Conservation (phyloP, 2,113 vertebrate genomes). For the Microcebus griseorufus region DNA sequence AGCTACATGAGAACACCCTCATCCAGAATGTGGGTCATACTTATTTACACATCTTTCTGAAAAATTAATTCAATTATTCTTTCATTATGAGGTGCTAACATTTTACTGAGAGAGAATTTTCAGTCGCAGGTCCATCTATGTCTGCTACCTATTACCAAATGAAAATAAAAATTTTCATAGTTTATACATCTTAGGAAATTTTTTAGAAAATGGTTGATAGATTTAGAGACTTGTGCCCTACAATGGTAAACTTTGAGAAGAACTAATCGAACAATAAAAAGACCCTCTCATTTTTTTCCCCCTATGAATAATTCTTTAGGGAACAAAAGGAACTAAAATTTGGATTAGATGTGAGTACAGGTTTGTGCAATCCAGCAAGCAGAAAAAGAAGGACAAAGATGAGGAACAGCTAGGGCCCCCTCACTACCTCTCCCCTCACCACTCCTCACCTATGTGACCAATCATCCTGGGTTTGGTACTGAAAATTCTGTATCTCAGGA, state of each 20-base stretch:
- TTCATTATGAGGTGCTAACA: background rate
- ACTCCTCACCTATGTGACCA: background rate
- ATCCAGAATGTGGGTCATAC: background rate
- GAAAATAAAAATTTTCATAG: conserved; percentile 31
- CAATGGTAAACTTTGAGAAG: conserved; percentile 37
- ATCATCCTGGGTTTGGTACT: background rate
- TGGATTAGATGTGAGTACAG: background rate
- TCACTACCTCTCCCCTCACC: background rate
- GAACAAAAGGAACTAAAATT: conserved; percentile 17
- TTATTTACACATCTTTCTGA: background rate
- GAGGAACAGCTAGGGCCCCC: background rate
- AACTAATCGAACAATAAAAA: background rate
- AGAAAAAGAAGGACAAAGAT: background rate
- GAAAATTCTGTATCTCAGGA: background rate
- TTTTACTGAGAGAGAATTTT: conserved; percentile 5
- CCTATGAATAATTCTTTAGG: background rate
- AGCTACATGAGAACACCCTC: background rate
- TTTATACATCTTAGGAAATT: background rate
- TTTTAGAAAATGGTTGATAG: background rate
- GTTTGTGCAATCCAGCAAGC: background rate
- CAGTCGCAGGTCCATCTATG: background rate
- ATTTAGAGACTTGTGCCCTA: background rate
- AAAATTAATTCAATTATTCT: background rate
- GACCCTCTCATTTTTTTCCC: background rate
- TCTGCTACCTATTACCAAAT: conserved; percentile 23